Base-by-base conservation (phyloP, 2,113 vertebrate genomes). In the Laticauda colubrina region DNA sequence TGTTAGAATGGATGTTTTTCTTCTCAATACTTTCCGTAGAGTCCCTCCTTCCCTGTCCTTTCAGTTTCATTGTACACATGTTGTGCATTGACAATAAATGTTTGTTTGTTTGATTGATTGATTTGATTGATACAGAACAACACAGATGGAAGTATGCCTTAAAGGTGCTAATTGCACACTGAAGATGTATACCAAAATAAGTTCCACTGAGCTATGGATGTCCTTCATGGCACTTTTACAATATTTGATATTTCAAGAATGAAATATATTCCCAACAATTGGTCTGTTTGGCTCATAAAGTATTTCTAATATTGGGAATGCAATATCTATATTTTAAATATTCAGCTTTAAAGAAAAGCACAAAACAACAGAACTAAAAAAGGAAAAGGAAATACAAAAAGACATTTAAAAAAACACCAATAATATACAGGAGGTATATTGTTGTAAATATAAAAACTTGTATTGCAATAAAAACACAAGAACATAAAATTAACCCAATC, bases 1-100 rank as follows among this genome's bases (percentile, higher is more conserved):
- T 91, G 90, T 85, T 85, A 92, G 94, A 95, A 57, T 95, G 45
- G 43, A 55, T 95, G 9, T 18, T 89, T 93, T 81, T 24, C 51
- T 53, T 53, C 51, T 53, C 51, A 53, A 12, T 90, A 92, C 92
- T 11, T 48, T 2, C 21, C 61, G 5, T 8, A 0, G 56, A 3
- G 89, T 95, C 61, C 24, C 3, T 26, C 26, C 11, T 95, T 95
- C 75, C 89, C 0, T 8, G 24, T 59, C 23, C 57, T 95, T 95
- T 51, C 48, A 51, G 9, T 51, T 51, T 9, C 48, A 51, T 51
- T 51, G 48, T 51, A 51, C 48, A 51, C 48, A 9, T 51, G 48
- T 51, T 51, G 48, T 51, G 48, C 48, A 51, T 51, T 51, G 48
- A 51, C 48, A 51, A 51, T 51, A 51, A 51, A 51, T 51, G 48